Evolutionary conservation across 1,140 invertebrate species (phyloP).

Genomic region (Drosophila sulfurigaster): DNA sequence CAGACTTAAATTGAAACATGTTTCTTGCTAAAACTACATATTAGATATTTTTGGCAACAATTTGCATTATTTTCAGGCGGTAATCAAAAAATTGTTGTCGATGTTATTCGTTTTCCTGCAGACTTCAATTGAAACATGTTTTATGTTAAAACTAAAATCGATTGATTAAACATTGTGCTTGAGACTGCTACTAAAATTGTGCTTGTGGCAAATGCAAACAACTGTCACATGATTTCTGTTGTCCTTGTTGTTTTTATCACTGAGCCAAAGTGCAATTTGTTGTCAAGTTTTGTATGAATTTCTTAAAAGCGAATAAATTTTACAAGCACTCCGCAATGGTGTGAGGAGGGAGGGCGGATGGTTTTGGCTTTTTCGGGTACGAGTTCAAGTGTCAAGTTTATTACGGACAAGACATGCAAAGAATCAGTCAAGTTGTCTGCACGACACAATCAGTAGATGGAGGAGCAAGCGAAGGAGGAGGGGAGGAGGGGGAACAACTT

Average conservation of each 20-base stretch:
- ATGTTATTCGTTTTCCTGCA: neutral
- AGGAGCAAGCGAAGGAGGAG: too few species aligned
- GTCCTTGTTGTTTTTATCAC: slow-evolving; percentile 35
- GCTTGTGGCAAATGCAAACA: neutral
- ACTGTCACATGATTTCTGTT: slow-evolving; percentile 29
- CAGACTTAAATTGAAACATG: slow-evolving; percentile 30
- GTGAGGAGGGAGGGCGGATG: neutral
- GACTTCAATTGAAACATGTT: slow-evolving; percentile 34
- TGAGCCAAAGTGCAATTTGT: slow-evolving; percentile 75
- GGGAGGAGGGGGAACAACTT: slow-evolving; percentile 19
- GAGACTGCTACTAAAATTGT: neutral
- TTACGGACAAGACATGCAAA: slow-evolving; percentile 48
- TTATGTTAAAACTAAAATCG: slow-evolving; percentile 12
- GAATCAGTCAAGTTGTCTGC: slow-evolving; percentile 48
- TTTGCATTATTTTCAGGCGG: too few species aligned
- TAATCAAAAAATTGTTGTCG: neutral
- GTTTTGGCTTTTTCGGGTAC: neutral
- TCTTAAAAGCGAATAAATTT: slow-evolving; percentile 71
- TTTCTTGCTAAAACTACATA: neutral
- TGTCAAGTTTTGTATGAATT: slow-evolving; percentile 74
- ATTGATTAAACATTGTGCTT: slow-evolving; percentile 7
- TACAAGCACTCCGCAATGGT: slow-evolving; percentile 30
- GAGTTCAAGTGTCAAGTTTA: slow-evolving; percentile 58
- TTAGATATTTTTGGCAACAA: too few species aligned
- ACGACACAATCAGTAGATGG: neutral